Base-by-base conservation (phyloP, 1,140 invertebrate species). In the Pogonognathellus flavescens region DNA sequence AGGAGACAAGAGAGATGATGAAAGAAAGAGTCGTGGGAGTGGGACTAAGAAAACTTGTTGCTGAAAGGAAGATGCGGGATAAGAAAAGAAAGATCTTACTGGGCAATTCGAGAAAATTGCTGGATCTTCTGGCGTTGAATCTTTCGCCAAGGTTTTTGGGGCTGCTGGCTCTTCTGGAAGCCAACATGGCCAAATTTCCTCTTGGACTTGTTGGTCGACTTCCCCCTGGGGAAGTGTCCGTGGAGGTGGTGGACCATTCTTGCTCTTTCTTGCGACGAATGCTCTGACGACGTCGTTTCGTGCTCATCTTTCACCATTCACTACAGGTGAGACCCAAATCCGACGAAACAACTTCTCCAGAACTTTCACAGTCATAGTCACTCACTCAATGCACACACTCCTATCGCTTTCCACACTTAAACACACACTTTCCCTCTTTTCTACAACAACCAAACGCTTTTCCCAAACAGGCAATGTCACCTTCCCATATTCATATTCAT, bases 31-130 rank as follows among this genome's bases (percentile, higher is more conserved):
- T n/a, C n/a, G n/a, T n/a, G n/a, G n/a, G n/a, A n/a, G n/a, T n/a
- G 66, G 31, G 31, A 41, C 1, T 41, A 41, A 41, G 49, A 81
- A 49, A 82, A 80, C 66, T 76, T 84, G 52, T 76, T 80, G 83
- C 53, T 81, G n/a, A 20, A 41, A 41, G 31, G 31, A 41, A 41
- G 31, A 41, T 41, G 31, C n/a, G n/a, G n/a, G n/a, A n/a, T 41
- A 41, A 41, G 31, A 41, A 41, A 41, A 41, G 31, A 41, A 41
- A 41, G 72, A 82, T 84, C 87, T 89, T 85, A 96, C 95, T 95
- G 90, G 95, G 95, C 88, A 96, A 91, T 90, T 96, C 95, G n/a
- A 96, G 91, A 90, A 96, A 96, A 90, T 96, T 96, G 0, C 95
- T 96, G 4, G 95, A 96, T 82, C 95, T 91, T 8, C 95, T 91